Evolutionary conservation across 2,888 invertebrate genomes (phyloP).

Genomic region (Osedax fenrisi): DNA sequence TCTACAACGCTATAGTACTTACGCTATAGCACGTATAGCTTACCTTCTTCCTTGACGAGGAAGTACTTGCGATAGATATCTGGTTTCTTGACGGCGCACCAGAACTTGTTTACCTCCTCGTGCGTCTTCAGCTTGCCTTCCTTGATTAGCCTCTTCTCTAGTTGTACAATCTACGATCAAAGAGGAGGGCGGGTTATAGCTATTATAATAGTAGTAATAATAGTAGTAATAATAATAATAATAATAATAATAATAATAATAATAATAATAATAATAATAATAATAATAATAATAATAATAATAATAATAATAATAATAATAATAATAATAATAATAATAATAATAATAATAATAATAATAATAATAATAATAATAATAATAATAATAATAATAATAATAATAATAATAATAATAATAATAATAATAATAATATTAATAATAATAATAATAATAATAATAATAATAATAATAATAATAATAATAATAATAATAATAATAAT

Average conservation of each 20-base stretch:
- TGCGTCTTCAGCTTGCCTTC: constrained; percentile 41
- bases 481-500: too few species aligned
- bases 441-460: too few species aligned
- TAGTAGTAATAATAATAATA: constrained; percentile 29
- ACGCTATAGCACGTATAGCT: too few species aligned
- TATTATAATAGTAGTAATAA: constrained; percentile 29
- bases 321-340: too few species aligned
- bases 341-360: too few species aligned
- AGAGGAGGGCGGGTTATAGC: background rate
- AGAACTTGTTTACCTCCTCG: constrained; percentile 40
- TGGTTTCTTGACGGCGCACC: constrained; percentile 40
- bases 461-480: too few species aligned
- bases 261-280: constrained; percentile 29
- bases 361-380: too few species aligned
- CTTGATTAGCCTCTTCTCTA: constrained; percentile 40
- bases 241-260: constrained; percentile 29
- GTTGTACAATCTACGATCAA: constrained; percentile 42
- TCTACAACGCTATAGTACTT: too few species aligned
- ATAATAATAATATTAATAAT: too few species aligned
- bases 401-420: too few species aligned
- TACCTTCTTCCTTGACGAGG: constrained; percentile 9
- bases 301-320: constrained; percentile 27
- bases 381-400: too few species aligned
- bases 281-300: constrained; percentile 29
- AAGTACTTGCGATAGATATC: constrained; percentile 39